A percentile compares a stretch with the other conserved stretches of the same genome.
These are phyloP conservation scores for Aphelenchoides avenae DNA, from an alignment of 1,140 invertebrate genomes.

Conservation along the genomic window DNA sequence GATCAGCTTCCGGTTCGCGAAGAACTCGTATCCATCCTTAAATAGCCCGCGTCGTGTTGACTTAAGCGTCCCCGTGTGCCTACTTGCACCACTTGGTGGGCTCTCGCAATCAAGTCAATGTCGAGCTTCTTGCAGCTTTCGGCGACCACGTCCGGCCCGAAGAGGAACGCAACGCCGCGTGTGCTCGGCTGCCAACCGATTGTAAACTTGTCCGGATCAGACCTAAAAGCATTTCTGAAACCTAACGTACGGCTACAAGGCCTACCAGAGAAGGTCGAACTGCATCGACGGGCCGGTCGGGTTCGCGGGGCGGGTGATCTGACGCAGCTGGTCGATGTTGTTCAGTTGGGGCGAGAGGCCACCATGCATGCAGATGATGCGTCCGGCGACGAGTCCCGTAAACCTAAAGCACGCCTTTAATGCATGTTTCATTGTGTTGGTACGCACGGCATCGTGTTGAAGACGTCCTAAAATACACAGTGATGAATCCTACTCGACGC, in stretches of 20 bases:
- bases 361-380: too few relatives aligned
- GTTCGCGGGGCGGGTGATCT: slow-evolving; percentile 64
- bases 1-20: slow-evolving; percentile 81
- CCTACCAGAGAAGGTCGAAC: slow-evolving; percentile 67
- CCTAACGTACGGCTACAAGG: too few relatives aligned
- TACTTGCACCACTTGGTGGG: slow-evolving; percentile 69
- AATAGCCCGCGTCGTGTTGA: too few relatives aligned
- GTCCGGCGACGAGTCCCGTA: too few relatives aligned
- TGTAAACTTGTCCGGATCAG: slow-evolving; percentile 70
- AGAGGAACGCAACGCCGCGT: slow-evolving; percentile 62
- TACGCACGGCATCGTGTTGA: too few relatives aligned
- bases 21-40: too few relatives aligned
- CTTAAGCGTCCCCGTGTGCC: not conserved
- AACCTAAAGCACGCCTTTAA: too few relatives aligned
- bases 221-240: too few relatives aligned
- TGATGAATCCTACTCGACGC: too few relatives aligned
- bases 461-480: too few relatives aligned
- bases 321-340: slow-evolving; percentile 65
- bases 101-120: slow-evolving; percentile 43
- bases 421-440: too few relatives aligned
- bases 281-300: slow-evolving; percentile 66
- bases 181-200: slow-evolving; percentile 66
- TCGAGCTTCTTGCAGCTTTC: slow-evolving; percentile 36
- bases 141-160: too few relatives aligned
- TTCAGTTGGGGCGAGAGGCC: slow-evolving; percentile 66